phyloP scores from a whole-genome alignment of 2,797 vertebrate genomes.

The Gymnopithys bicolor region DNA sequence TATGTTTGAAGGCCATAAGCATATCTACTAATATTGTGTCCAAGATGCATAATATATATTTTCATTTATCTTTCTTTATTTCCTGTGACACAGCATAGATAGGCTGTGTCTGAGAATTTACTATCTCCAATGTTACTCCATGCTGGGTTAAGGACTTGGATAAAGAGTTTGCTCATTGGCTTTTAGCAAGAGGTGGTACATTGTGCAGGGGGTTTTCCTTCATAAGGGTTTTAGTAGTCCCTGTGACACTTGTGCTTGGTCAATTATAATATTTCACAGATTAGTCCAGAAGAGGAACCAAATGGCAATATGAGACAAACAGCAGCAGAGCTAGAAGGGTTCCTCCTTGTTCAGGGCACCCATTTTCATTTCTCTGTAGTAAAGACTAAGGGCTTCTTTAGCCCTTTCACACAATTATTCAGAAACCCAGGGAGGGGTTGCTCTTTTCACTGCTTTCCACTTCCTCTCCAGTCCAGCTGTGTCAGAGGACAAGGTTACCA shows the following conservation, averaged over 20 bases:
- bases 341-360: not conserved
- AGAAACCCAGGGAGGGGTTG: not conserved
- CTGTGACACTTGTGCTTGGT: not conserved
- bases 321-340: not conserved
- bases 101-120: not conserved
- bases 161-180: not conserved
- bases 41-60: not conserved
- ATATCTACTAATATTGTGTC: not conserved
- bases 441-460: constrained; percentile 5
- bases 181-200: not conserved
- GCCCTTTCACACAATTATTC: not conserved
- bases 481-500: not conserved
- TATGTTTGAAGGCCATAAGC: not conserved
- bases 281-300: not conserved
- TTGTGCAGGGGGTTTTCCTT: not conserved
- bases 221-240: not conserved
- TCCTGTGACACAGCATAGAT: not conserved
- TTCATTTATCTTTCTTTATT: not conserved
- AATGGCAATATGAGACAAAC: not conserved
- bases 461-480: constrained; percentile 33
- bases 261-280: not conserved
- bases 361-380: not conserved
- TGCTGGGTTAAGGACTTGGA: not conserved
- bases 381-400: not conserved
- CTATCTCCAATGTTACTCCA: not conserved